Base-by-base conservation (phyloP, 2,797 vertebrate genomes). In the Periophthalmus magnuspinnatus region DNA sequence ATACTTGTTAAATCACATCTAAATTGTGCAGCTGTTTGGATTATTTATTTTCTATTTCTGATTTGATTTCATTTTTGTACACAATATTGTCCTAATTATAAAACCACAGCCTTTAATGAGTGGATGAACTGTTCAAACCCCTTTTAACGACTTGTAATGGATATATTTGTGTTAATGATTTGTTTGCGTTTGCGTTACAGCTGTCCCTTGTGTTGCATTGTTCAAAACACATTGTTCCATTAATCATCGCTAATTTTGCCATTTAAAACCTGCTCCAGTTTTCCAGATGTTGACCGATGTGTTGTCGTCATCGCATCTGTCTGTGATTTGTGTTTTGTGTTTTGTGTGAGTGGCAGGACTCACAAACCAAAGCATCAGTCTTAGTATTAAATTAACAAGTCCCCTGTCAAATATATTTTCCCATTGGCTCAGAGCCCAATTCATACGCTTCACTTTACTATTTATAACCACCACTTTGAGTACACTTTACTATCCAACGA, bases 251-350 rank as follows among this genome's bases (percentile, higher is more conserved):
- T 83, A 84, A 81, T 80, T 45, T 77, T 71, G 60, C 72, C 72
- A 85, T 82, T 80, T 79, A 79, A 45, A 79, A 67, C 80, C 54
- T 32, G 50, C 67, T 77, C 69, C 71, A 84, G n/a, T 84, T 84
- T 79, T 74, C 82, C 75, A 82, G 75, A 78, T 82, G 81, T 81
- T 87, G 66, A 58, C 70, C 38, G 68, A 71, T 21, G 52, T 67
- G 75, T 81, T 61, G 69, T 45, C 24, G 36, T 21, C n/a, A 24
- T 62, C 2, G 6, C 33, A 9, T 36, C 59, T 62, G 60, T 62
- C 36, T 14, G n/a, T 61, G 57, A 41, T 62, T 62, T 41, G 59
- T 61, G 57, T 41, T 62, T 62, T 41, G 59, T 61, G 7, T 38
- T 62, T 62, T 22, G 59, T 61, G 7, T 38, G 34, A 56, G 67